Base-by-base conservation (phyloP, 2,888 invertebrate species). In the Idaea straminata region DNA sequence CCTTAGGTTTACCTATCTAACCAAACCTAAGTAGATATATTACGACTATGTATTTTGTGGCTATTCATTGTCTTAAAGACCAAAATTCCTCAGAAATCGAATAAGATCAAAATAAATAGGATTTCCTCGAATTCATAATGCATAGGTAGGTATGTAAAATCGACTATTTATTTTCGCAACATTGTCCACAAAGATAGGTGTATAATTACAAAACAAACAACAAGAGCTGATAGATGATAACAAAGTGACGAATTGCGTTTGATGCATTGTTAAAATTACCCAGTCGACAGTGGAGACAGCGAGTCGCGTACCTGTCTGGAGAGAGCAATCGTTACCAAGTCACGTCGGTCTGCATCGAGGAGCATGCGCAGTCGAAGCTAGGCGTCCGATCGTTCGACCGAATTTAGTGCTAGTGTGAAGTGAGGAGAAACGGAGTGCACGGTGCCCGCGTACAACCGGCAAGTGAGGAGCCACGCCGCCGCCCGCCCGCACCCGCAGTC, bases 301-400 rank as follows among this genome's bases (percentile, higher is more conserved):
- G 79, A 88, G 91, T 88, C 91, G 87, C 86, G 87, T 88, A 85
- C 84, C 85, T 86, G 88, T 87, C 86, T 86, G 82, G 82, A 80
- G 76, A 77, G 82, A 86, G 85, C 88, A 92, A 92, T 92, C 92
- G 91, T 92, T 92, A 92, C 86, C 82, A 81, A 83, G 81, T 78
- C 86, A 84, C 87, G 86, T 47, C 47, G 86, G 89, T 88, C 90
- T 91, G 91, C 92, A 91, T 86, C 85, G 84, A 73, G 86, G 83
- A 78, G 86, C 92, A 92, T 92, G 92, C 92, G 92, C 91, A 88
- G 78, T 64, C 61, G 60, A 36, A 38, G 78, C 69, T 78, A 76
- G 70, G 80, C 80, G 72, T 63, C 69, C 80, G 77, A 81, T 73
- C 77, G 78, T 79, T 86, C 84, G 80, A 82, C 82, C 83, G 78